Conservation (phyloP, 2,113 vertebrate species). For the Nymphicus hollandicus region DNA sequence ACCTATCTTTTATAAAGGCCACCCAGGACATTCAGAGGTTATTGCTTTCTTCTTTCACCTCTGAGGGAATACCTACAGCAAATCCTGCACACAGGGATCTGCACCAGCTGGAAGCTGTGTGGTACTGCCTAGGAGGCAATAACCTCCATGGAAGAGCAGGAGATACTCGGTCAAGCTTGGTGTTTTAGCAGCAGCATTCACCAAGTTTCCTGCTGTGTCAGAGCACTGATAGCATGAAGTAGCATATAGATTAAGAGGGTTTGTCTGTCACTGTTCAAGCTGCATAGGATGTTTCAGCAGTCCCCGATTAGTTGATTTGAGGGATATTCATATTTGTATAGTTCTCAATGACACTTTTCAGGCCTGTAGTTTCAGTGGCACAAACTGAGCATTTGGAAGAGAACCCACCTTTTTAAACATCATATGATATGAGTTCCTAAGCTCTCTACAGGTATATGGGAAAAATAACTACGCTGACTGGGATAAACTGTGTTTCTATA, state of each 20-base stretch:
- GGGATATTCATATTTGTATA: not conserved
- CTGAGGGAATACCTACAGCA: not conserved
- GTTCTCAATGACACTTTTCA: not conserved
- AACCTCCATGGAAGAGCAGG: not conserved
- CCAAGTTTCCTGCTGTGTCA: not conserved
- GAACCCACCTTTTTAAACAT: not conserved
- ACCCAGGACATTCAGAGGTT: not conserved
- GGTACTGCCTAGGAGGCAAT: not conserved
- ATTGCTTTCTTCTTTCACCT: not conserved
- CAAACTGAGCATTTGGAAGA: not conserved
- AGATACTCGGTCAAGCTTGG: not conserved
- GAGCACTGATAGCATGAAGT: not conserved
- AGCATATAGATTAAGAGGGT: not conserved
- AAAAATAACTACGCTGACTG: not conserved
- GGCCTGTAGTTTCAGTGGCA: not conserved
- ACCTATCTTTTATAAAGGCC: not conserved
- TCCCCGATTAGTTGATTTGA: not conserved
- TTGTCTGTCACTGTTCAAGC: not conserved
- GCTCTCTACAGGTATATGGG: not conserved
- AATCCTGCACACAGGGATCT: not conserved
- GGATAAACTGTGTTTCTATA: not conserved
- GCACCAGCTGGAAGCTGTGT: not conserved
- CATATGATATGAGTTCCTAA: not conserved
- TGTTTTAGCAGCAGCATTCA: not conserved
- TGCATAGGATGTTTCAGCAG: not conserved